Evolutionary conservation across 2,113 vertebrate genomes (phyloP), one percentile per base, ranked within the genome.

Genomic region (Zeus faber): DNA sequence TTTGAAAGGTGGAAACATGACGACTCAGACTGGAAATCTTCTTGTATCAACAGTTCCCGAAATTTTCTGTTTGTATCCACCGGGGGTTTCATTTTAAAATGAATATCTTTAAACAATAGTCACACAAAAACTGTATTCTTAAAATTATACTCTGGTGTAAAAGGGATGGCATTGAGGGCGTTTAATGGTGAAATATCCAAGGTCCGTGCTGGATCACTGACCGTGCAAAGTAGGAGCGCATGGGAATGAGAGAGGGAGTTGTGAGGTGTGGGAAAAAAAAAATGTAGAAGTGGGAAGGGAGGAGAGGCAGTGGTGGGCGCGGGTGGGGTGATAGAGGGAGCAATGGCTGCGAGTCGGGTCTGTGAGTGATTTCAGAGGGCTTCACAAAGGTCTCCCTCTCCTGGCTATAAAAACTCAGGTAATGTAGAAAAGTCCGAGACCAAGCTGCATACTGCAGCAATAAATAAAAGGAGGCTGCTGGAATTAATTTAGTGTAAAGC

Each of bases 391-490:
- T 82, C 69, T 75, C 74, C 48, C 76, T 74, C 65, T 65, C 63
- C 63, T 61, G 58, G 59, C 70, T 51, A 31, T 83, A 54, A 76
- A 69, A 80, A 70, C 68, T 62, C 69, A 74, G 66, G 56, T 83
- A 84, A 77, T 69, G 65, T 72, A 83, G 70, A 70, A 80, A 72
- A 80, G 67, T 74, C 54, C 51, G 67, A 59, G 70, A 70, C 76
- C 77, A 58, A 64, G 60, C 68, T 64, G 74, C 63, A 76, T 69
- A 74, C 77, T 77, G 55, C 22, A 77, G 76, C 63, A 81, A 82
- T 88, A 85, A 86, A 87, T 89, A 83, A 85, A 87, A 83, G 62
- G 58, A 74, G 76, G 65, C 77, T 70, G 59, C 79, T 81, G 80
- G 68, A 85, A 62, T 88, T 86, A 80, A 62, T 83, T 83, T 83